Evolutionary conservation across 2,888 invertebrate genomes (phyloP), one percentile per base, ranked within the genome.

Genomic region (Zaprionus obscuricornis): DNA sequence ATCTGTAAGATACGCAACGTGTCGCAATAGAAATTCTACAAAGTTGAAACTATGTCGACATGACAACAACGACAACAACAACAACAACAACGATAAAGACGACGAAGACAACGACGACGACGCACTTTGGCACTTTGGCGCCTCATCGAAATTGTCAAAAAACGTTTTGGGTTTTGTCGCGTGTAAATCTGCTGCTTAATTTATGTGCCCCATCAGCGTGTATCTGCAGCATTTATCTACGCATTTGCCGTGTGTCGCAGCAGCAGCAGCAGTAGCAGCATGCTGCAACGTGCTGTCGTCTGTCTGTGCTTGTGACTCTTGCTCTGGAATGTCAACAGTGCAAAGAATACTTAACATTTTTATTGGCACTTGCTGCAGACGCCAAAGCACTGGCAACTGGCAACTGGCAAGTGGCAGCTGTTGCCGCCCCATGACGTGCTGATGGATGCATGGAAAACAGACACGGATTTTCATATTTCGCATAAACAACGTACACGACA

Each of bases 311-410:
- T 39, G 55, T 45, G 31, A n/a, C n/a, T n/a, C n/a, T 31, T 42
- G 13, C 55, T 49, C 50, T 51, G 69, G 65, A 70, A 82, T 85
- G 81, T 75, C 83, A 72, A 81, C 74, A 78, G 66, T 75, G 76
- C 74, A 68, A 71, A 87, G 84, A n/a, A 83, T 87, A 86, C 88
- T 88, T 88, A 88, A 88, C 87, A 88, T 87, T 87, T 88, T 88
- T 88, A 88, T 88, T 88, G 88, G 85, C 87, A 87, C 87, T 88
- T 84, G 76, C 71, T 74, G 77, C 52, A 37, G 70, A 62, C n/a
- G n/a, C n/a, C n/a, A n/a, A n/a, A n/a, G n/a, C n/a, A n/a, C n/a
- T n/a, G n/a, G n/a, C n/a, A n/a, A n/a, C n/a, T n/a, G n/a, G n/a
- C n/a, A n/a, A n/a, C n/a, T n/a, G 56, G 13, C 33, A 56, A 70